A percentile compares a stretch with the other conserved stretches of the same genome.
phyloP scores from a whole-genome alignment of 1,140 invertebrate species.

The Drosophila pallidifrons region DNA sequence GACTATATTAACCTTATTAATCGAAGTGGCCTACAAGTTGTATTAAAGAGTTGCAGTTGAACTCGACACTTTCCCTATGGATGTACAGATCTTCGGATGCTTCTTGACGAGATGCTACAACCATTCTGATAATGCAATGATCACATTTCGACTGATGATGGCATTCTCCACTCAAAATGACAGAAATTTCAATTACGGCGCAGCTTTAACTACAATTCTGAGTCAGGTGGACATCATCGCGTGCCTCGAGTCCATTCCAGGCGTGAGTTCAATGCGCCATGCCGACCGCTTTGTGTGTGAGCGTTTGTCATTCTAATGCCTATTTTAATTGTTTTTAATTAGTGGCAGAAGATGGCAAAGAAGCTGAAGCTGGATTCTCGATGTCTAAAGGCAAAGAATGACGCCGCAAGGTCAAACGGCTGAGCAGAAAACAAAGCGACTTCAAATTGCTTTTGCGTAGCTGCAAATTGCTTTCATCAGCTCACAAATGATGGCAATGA shows the following conservation, averaged over 20 bases:
- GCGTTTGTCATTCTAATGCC: slow-evolving; percentile 38
- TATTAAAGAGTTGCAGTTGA: not conserved
- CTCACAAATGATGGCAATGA: slow-evolving; percentile 41
- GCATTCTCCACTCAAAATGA: slow-evolving; percentile 17
- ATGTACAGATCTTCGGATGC: not conserved
- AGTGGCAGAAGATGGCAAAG: not conserved
- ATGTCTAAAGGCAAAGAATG: not conserved
- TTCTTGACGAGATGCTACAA: not conserved
- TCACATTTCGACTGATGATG: slow-evolving; percentile 9
- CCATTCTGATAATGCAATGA: slow-evolving; percentile 23
- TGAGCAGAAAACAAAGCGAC: slow-evolving; percentile 17
- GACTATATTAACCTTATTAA: too few species aligned
- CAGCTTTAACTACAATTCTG: not conserved
- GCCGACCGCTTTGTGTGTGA: not conserved
- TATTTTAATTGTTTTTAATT: slow-evolving; percentile 41
- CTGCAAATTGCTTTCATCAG: slow-evolving; percentile 69
- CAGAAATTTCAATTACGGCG: slow-evolving; percentile 9
- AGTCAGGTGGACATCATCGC: slow-evolving; percentile 18
- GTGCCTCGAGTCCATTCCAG: slow-evolving; percentile 12
- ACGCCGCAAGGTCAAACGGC: slow-evolving; percentile 50
- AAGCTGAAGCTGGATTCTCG: not conserved
- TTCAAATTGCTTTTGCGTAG: slow-evolving; percentile 49
- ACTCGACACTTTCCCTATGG: not conserved
- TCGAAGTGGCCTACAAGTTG: too few species aligned
- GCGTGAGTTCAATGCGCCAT: slow-evolving; percentile 6